A percentile compares a stretch with the other conserved stretches of the same genome.
Conservation (phyloP, 2,113 vertebrate species). For the Sprattus sprattus region DNA sequence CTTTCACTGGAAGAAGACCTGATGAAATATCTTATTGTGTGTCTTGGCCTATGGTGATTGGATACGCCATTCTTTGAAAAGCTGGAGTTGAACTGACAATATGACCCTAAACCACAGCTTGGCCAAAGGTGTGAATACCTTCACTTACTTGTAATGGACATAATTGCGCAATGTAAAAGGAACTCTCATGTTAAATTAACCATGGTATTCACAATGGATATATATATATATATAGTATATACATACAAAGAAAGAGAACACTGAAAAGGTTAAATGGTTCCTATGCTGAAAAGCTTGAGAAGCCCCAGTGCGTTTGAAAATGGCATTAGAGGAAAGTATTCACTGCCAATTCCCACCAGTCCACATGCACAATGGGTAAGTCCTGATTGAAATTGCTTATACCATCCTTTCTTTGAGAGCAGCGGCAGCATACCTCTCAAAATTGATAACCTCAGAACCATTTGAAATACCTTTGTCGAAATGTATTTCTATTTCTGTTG, state of each 20-base stretch:
- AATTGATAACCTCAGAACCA: not conserved
- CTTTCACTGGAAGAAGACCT: conserved; percentile 46
- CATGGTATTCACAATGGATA: conserved; percentile 63
- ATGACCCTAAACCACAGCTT: conserved; percentile 40
- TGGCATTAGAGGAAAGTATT: conserved; percentile 54
- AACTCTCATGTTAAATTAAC: conserved; percentile 68
- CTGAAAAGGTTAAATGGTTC: conserved; percentile 66
- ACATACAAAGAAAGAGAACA: conserved; percentile 52
- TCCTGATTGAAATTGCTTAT: not conserved
- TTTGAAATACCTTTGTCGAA: not conserved
- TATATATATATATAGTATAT: too few species aligned
- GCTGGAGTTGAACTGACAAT: conserved; percentile 51
- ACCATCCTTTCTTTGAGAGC: not conserved
- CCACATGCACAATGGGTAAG: conserved; percentile 32
- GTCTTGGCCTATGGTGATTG: conserved; percentile 44
- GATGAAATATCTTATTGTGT: conserved; percentile 49
- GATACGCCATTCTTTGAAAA: conserved; percentile 50
- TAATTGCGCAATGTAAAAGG: conserved; percentile 66
- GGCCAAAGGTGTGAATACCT: conserved; percentile 53
- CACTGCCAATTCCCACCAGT: conserved; percentile 45
- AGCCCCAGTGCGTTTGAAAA: conserved; percentile 53
- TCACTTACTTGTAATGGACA: conserved; percentile 62
- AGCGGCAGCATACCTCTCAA: not conserved
- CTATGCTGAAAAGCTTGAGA: conserved; percentile 58
- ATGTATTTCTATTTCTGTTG: not conserved